A percentile compares a stretch with the other conserved stretches of the same genome.
Conservation (phyloP, 1,140 invertebrate species). For the Bombus huntii region DNA sequence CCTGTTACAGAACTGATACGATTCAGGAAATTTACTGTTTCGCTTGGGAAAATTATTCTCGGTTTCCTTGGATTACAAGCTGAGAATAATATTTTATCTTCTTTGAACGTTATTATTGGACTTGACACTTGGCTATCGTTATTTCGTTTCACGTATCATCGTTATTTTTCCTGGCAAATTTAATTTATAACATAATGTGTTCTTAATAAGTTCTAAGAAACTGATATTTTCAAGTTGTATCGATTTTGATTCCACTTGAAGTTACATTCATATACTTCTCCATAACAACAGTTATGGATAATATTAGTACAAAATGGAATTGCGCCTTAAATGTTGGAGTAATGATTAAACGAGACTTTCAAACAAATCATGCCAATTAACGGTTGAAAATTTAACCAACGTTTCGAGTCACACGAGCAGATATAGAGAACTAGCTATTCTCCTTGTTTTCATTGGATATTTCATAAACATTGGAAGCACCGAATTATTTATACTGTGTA, state of each 20-base stretch:
- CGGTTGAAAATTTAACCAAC: neutral
- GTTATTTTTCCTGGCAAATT: too few relatives aligned
- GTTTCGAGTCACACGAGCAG: too few relatives aligned
- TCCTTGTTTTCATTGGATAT: neutral
- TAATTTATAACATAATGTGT: too few relatives aligned
- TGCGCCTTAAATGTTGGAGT: neutral
- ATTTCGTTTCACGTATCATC: too few relatives aligned
- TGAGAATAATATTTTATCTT: neutral
- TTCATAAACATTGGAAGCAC: neutral
- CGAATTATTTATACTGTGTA: conserved; percentile 13
- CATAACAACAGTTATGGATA: neutral
- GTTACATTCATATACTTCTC: neutral
- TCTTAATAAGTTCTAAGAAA: too few relatives aligned
- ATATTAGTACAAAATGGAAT: neutral
- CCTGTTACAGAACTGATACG: neutral
- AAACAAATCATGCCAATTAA: neutral
- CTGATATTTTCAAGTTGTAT: too few relatives aligned
- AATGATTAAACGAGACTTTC: neutral
- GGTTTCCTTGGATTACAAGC: neutral
- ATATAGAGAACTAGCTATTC: neutral
- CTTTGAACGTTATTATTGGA: neutral
- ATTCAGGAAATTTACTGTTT: neutral
- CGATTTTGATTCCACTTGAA: too few relatives aligned
- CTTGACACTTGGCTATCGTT: neutral
- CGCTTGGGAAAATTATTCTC: neutral